Conservation (phyloP, 2,113 vertebrate species). For the Crotalus viridis region DNA sequence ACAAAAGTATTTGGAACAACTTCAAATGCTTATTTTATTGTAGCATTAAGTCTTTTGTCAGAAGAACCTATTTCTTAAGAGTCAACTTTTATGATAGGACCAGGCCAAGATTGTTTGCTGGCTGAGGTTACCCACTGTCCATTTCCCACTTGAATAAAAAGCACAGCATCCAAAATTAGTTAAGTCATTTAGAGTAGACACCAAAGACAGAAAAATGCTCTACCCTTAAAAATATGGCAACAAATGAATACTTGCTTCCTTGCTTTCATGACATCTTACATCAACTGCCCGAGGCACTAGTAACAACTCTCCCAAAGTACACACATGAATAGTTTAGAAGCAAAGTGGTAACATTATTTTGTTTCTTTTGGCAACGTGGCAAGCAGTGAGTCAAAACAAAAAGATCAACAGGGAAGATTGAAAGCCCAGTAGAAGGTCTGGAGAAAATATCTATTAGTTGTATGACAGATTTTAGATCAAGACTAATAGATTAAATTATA, state of each 20-base stretch:
- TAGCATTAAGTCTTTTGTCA: neutral
- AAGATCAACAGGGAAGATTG: rapidly evolving
- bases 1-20: neutral
- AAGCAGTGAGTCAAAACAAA: neutral
- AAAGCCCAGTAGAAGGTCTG: neutral
- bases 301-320: conserved; percentile 6
- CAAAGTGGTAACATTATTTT: neutral
- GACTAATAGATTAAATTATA: neutral
- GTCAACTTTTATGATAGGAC: neutral
- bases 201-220: neutral
- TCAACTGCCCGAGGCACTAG: neutral
- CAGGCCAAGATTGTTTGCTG: neutral
- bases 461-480: rapidly evolving
- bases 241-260: neutral
- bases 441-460: neutral
- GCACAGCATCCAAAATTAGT: neutral
- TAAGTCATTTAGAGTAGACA: neutral
- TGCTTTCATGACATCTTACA: neutral
- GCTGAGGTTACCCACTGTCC: neutral
- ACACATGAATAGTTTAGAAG: neutral
- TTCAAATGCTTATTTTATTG: neutral
- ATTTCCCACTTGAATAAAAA: neutral
- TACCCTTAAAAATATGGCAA: neutral
- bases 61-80: neutral
- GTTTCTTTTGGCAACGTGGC: neutral